phyloP scores from a whole-genome alignment of 2,797 vertebrate species.

The Scomberomorus guttatus region DNA sequence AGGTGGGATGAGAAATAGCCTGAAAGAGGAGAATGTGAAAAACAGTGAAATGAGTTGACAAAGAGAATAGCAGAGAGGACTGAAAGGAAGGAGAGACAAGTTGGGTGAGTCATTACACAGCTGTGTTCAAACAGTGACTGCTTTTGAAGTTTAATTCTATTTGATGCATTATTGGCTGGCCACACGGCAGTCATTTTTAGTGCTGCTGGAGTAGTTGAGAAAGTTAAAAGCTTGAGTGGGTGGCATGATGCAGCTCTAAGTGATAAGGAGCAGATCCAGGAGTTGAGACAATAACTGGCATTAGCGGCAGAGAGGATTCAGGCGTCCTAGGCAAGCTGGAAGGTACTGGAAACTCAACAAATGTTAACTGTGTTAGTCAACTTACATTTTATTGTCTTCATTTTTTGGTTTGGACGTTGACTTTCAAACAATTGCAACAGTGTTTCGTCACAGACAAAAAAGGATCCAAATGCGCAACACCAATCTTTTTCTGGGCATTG shows the following conservation, averaged over 20 bases:
- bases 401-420: background rate
- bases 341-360: background rate
- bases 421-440: background rate
- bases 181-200: conserved; percentile 1
- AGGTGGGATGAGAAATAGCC: background rate
- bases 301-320: background rate
- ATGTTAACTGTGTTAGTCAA: conserved; percentile 4
- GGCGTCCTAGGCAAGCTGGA: background rate
- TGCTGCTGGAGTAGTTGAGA: conserved; percentile 10
- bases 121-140: conserved; percentile 13
- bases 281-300: background rate
- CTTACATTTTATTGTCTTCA: background rate
- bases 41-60: background rate
- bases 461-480: background rate
- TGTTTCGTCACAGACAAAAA: background rate
- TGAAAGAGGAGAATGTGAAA: conserved; percentile 30
- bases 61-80: conserved; percentile 2
- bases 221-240: conserved; percentile 18
- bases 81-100: conserved; percentile 8
- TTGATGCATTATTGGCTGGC: conserved; percentile 49
- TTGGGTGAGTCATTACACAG: conserved; percentile 28
- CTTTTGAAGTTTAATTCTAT: conserved; percentile 51
- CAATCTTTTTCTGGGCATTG: background rate
- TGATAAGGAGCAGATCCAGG: conserved; percentile 7
- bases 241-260: conserved; percentile 6